A percentile compares a stretch with the other conserved stretches of the same genome.
Conservation (phyloP, 1,140 invertebrate genomes). For the Drosophila obscura region DNA sequence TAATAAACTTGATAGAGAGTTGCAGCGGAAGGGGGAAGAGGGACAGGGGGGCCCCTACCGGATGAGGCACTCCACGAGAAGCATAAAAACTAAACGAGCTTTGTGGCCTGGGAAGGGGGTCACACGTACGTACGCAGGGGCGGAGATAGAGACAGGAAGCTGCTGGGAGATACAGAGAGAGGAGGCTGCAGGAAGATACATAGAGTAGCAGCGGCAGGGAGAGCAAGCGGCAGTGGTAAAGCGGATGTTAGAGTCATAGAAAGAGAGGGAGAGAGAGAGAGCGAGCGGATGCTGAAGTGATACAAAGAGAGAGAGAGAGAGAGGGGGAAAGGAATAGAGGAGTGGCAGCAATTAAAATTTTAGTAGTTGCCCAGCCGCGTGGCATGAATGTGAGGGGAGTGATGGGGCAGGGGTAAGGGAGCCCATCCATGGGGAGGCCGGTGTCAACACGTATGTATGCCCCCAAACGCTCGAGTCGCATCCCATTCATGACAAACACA, state of each 20-base stretch:
- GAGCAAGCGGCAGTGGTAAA: no score
- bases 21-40: neutral
- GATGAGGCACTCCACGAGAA: slow-evolving; percentile 14
- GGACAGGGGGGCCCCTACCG: neutral
- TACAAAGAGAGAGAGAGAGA: no score
- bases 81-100: slow-evolving; percentile 76
- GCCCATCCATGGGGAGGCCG: neutral
- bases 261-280: neutral
- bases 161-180: no score
- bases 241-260: no score
- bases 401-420: neutral
- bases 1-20: slow-evolving; percentile 73
- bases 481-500: slow-evolving; percentile 52
- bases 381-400: neutral
- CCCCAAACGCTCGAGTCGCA: slow-evolving; percentile 31
- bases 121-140: slow-evolving; percentile 58
- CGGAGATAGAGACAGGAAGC: no score
- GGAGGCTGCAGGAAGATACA: no score
- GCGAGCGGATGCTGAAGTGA: neutral
- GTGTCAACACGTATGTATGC: slow-evolving; percentile 51
- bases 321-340: neutral
- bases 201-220: no score
- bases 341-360: slow-evolving; percentile 80
- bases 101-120: slow-evolving; percentile 41
- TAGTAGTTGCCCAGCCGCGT: slow-evolving; percentile 58